Conservation (phyloP, 2,113 vertebrate genomes). For the Romanogobio albipinnatus region DNA sequence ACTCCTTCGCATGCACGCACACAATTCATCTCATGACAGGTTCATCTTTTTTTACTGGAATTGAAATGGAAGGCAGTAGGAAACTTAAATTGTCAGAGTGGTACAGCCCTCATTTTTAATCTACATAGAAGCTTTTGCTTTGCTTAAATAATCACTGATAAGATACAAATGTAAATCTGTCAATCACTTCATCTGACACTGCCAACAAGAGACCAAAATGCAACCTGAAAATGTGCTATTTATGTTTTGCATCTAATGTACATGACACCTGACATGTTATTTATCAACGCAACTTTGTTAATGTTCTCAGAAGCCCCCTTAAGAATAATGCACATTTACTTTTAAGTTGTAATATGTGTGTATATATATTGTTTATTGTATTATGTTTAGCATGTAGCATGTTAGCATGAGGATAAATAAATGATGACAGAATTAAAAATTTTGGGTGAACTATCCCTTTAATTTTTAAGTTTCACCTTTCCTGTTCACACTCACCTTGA, state of each 20-base stretch:
- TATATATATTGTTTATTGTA: no score
- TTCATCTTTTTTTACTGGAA: conserved; percentile 15
- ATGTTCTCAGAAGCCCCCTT: background rate
- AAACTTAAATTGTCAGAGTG: conserved; percentile 16
- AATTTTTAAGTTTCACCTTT: no score
- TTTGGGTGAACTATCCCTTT: no score
- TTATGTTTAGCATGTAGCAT: no score
- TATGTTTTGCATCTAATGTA: background rate
- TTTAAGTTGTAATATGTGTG: no score
- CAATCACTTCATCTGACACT: background rate
- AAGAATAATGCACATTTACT: background rate
- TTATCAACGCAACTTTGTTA: background rate
- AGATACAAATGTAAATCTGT: background rate
- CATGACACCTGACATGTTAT: background rate
- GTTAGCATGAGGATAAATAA: no score
- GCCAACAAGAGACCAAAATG: background rate
- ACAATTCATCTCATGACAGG: conserved; percentile 41
- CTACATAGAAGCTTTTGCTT: conserved; percentile 21
- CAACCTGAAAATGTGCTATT: background rate
- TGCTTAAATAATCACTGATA: background rate
- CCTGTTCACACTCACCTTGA: no score
- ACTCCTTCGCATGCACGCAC: background rate
- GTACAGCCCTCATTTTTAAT: conserved; percentile 18
- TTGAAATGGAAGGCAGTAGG: conserved; percentile 9
- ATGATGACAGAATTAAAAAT: no score